Base-by-base conservation (phyloP, 2,888 invertebrate genomes). In the Scaptomyza flava region DNA sequence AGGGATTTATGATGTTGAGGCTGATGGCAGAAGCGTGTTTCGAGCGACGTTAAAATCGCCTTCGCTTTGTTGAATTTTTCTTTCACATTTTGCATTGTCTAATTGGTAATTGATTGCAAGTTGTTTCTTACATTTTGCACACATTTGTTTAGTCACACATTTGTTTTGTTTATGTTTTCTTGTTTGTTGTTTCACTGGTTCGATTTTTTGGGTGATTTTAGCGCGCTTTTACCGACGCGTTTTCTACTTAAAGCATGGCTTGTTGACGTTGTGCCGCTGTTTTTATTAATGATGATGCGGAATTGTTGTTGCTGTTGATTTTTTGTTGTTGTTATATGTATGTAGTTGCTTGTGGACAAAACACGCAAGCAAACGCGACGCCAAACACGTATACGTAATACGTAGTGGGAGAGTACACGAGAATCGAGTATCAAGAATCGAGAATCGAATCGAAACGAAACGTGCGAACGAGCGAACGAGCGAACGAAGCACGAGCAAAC, bases 171-270 rank as follows among this genome's bases (percentile, higher is more conserved):
- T 75, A 63, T 75, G 62, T 70, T 68, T 77, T 64, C 38, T 71
- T 67, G 41, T 47, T 27, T 27, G 23, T 38, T 31, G 14, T 9
- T n/a, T 38, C 34, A 47, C 41, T 54, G 14, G 17, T 30, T 38
- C 27, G 8, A 36, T 38, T 38, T 58, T 58, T 61, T 45, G 30
- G 12, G 23, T 41, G 53, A 58, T 70, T 76, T 66, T 57, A 43
- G 54, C 86, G 86, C 81, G 71, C 38, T 62, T 69, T 87, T 87
- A 79, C 81, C 81, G 81, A 76, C 81, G 81, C 81, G 81, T 42
- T 84, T 59, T n/a, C 20, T 65, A 12, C 38, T 41, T 41, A 17
- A 4, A 46, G 77, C 60, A 76, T 50, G 60, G 56, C 71, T 77
- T 79, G 64, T 62, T 65, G 42, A 45, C 63, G 60, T 66, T 71